Evolutionary conservation across 2,113 vertebrate species (phyloP).

Genomic region (Petromus typicus): DNA sequence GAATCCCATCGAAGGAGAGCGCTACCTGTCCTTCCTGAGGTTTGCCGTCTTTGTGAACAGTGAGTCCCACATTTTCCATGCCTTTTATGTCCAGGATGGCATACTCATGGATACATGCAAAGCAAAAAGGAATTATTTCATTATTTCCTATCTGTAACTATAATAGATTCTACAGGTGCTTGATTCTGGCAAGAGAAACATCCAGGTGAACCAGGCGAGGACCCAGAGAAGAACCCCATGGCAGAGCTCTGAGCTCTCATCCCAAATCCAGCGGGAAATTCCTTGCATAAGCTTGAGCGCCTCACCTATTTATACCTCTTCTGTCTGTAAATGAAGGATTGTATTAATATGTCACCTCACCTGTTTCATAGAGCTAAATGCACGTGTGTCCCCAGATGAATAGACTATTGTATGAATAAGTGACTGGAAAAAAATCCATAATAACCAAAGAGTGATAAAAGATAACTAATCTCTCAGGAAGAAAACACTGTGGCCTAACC

Average conservation of each 20-base stretch:
- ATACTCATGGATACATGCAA: not conserved
- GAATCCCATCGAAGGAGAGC: conserved; percentile 99
- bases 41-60: conserved; percentile 99
- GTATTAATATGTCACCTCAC: not conserved
- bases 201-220: not conserved
- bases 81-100: not conserved
- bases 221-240: not conserved
- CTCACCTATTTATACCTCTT: not conserved
- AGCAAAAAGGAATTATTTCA: not conserved
- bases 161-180: not conserved
- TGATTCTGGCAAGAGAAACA: not conserved
- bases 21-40: conserved; percentile 97
- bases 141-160: not conserved
- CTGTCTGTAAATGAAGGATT: not conserved
- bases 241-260: not conserved
- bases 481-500: not conserved
- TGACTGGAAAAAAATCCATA: not conserved
- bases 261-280: not conserved
- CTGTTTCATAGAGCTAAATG: not conserved
- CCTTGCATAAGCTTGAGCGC: not conserved
- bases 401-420: not conserved
- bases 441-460: not conserved
- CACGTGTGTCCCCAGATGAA: not conserved
- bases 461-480: not conserved
- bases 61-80: conserved; percentile 82